phyloP scores from a whole-genome alignment of 2,113 vertebrate genomes.

The Sinosuthora webbiana region DNA sequence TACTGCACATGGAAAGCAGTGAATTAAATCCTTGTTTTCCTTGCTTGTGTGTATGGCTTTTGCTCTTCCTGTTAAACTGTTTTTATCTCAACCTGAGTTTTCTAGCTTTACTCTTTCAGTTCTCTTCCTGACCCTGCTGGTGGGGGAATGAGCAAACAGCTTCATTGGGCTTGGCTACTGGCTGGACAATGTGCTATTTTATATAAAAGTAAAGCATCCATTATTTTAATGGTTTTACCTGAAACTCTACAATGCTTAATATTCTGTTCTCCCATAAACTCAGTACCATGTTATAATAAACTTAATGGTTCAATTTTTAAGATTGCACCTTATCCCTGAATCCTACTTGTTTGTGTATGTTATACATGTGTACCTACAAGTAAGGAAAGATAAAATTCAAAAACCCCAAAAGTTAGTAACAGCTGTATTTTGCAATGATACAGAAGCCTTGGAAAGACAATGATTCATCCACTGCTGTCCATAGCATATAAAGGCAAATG shows the following conservation, averaged over 20 bases:
- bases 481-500: conserved; percentile 22
- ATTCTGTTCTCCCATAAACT: neutral
- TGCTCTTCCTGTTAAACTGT: neutral
- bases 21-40: neutral
- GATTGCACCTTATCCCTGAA: neutral
- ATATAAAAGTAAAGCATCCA: neutral
- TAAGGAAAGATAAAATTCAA: conserved; percentile 6
- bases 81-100: neutral
- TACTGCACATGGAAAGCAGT: neutral
- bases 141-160: neutral
- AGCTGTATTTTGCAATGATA: neutral
- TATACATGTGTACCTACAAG: neutral
- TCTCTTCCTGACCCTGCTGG: neutral
- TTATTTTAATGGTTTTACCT: neutral
- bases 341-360: neutral
- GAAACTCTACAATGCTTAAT: neutral
- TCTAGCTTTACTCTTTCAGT: neutral
- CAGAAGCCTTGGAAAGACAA: neutral
- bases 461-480: conserved; percentile 12
- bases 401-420: neutral
- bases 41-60: neutral
- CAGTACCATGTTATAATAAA: neutral
- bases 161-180: neutral
- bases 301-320: neutral
- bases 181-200: neutral